Evolutionary conservation across 2,797 vertebrate genomes (phyloP).

Genomic region (Clarias fuscus): DNA sequence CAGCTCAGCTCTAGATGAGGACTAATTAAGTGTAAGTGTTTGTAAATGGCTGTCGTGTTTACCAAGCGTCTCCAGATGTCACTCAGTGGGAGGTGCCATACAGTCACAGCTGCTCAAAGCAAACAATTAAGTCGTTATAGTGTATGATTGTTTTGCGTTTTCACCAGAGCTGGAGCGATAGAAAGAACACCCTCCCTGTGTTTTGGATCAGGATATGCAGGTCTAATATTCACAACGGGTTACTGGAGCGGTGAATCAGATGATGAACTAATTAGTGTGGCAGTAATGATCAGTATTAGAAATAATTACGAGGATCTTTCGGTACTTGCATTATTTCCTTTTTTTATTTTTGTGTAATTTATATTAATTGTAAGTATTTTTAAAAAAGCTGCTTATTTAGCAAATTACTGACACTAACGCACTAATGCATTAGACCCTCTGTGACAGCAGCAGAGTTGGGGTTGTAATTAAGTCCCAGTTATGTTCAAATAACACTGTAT

Average conservation of each 20-base stretch:
- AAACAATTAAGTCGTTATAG: slow-evolving; percentile 43
- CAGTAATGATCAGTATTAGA: background rate
- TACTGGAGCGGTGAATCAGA: background rate
- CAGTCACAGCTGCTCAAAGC: slow-evolving; percentile 47
- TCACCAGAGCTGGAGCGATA: background rate
- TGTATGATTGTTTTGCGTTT: slow-evolving; percentile 12
- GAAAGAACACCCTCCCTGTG: background rate
- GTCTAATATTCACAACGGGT: background rate
- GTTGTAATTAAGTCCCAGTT: background rate
- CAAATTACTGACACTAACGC: background rate
- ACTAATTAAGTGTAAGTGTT: slow-evolving; percentile 60
- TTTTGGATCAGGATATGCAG: background rate
- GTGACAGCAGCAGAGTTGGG: background rate
- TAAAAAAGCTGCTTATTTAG: background rate
- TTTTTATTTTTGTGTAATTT: background rate
- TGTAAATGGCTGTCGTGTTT: slow-evolving; percentile 48
- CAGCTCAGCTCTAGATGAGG: slow-evolving; percentile 53
- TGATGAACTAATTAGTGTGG: background rate
- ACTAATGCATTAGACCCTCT: background rate
- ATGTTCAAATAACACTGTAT: background rate
- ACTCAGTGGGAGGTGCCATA: slow-evolving; percentile 42
- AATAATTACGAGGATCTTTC: slow-evolving; percentile 6
- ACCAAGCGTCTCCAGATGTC: slow-evolving; percentile 57
- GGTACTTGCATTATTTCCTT: background rate
- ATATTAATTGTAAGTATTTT: background rate